These are phyloP conservation scores for Myodes glareolus DNA, from an alignment of 2,113 vertebrate genomes.

Conservation along the genomic window DNA sequence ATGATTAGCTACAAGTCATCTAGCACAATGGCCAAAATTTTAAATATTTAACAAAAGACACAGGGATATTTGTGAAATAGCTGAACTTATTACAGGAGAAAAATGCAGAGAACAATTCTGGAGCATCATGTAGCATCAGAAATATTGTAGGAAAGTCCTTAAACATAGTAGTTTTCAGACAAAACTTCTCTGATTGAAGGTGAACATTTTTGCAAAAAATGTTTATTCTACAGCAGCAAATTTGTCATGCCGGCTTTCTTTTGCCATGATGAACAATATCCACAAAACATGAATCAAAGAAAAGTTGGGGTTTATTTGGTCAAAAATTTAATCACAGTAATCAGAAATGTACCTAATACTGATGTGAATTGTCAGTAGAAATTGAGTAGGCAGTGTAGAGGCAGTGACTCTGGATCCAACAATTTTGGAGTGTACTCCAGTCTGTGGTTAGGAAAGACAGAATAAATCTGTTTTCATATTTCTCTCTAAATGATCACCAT, in stretches of 20 bases:
- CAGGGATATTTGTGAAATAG: background rate
- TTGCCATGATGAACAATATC: too few relatives aligned
- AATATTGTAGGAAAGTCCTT: background rate
- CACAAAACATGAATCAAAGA: background rate
- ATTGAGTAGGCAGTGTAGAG: background rate
- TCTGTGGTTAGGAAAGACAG: background rate
- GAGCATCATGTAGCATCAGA: background rate
- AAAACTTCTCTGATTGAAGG: background rate
- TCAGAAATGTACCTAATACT: background rate
- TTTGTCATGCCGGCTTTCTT: background rate
- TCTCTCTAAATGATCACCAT: background rate
- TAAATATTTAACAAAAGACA: background rate
- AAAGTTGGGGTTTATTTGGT: background rate
- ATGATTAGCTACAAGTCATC: background rate
- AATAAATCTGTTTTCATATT: background rate
- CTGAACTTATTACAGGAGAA: background rate
- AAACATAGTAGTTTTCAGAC: background rate
- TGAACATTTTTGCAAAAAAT: background rate
- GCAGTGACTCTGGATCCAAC: too few relatives aligned
- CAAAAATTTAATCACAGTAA: background rate
- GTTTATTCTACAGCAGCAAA: background rate
- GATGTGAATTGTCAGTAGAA: background rate
- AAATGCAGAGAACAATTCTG: background rate
- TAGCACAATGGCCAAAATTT: background rate
- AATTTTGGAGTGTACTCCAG: background rate